Base-by-base conservation (phyloP, 2,113 vertebrate genomes). In the Lepisosteus osseus region DNA sequence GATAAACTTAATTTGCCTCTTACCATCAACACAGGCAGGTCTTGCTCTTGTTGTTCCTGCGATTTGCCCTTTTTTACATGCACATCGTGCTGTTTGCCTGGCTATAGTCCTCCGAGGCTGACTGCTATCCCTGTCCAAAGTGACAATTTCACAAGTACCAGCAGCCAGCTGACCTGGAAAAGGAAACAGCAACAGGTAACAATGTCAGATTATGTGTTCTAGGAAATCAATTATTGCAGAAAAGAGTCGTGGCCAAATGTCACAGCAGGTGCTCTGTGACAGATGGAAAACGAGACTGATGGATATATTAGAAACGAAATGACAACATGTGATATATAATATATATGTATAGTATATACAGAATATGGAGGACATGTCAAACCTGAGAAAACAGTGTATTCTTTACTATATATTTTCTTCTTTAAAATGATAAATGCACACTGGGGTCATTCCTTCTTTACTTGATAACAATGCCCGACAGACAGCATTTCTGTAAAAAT, bases 41-140 rank as follows among this genome's bases (percentile, higher is more conserved):
- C 95, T 93, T 75, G 97, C 96, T 91, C 96, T 94, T 74, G 96
- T 99, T 76, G 97, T 99, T 76, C 97, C 97, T 1, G 97, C 97
- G 80, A 99, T 99, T 92, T 99, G 97, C 84, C 97, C 97, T 88
- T 97, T 99, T 86, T 96, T 97, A 91, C 97, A 99, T 47, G 97
- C 97, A 15, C 97, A 99, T 90, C 97, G 95, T 71, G 97, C 97
- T 3, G 97, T 99, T 92, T 99, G 97, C 85, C 97, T 94, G 80
- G 97, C 97, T 80, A 99, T 97, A 74, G 97, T 99, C 90, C 97
- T 95, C 86, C 94, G 93, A 3, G 97, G 97, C 89, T 98, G 96
- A 86, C 95, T 97, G 92, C 95, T 97, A 86, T 98, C 95, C 87
- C 93, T 94, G 94, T 98, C 95, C 90, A 97, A 90, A 74, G 96